These are phyloP conservation scores for Caenorhabditis remanei DNA, from an alignment of 1,140 invertebrate genomes.

Conservation along the genomic window DNA sequence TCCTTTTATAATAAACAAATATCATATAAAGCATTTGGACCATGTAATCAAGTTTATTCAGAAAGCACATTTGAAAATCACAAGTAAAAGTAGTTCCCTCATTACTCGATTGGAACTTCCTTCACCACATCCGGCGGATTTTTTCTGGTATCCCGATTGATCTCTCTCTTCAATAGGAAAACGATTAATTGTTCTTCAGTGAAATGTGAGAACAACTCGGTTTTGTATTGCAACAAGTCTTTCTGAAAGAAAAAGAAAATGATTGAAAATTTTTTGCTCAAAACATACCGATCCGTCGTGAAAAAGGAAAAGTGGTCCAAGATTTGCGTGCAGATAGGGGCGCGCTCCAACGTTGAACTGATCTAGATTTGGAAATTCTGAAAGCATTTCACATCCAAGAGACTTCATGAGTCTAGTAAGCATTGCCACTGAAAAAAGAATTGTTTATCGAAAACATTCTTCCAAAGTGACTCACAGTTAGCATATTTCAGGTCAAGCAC, in stretches of 20 bases:
- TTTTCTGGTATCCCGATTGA: background rate
- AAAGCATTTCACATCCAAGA: background rate
- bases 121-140: background rate
- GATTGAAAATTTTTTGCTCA: no score
- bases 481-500: background rate
- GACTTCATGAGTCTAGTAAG: background rate
- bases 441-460: background rate
- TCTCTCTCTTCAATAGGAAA: background rate
- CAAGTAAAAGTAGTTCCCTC: no score
- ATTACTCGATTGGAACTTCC: no score
- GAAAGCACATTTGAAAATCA: no score
- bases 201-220: background rate
- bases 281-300: conserved; percentile 18
- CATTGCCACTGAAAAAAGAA: background rate
- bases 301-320: conserved; percentile 13
- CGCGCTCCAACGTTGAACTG: background rate
- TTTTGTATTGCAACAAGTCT: background rate
- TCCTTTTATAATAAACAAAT: no score
- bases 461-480: background rate
- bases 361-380: background rate
- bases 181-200: background rate
- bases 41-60: no score
- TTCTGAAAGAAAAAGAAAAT: no score
- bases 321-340: conserved; percentile 18
- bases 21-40: no score